Evolutionary conservation across 2,113 vertebrate genomes (phyloP).

Genomic region (Cyanistes caeruleus): DNA sequence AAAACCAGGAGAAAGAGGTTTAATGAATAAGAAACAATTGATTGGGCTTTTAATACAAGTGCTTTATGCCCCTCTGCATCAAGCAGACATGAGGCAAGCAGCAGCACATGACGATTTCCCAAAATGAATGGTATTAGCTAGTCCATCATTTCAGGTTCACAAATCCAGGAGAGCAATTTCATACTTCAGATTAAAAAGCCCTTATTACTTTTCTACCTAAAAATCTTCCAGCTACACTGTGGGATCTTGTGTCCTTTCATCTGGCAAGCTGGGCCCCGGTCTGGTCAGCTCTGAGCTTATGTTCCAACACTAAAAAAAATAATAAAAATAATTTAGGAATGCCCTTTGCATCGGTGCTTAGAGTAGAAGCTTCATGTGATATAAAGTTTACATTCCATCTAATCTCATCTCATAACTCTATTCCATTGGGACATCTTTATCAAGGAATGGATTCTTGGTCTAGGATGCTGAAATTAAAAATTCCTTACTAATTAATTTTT

Average conservation of each 20-base stretch:
- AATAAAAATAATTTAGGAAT: background rate
- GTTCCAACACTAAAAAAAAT: background rate
- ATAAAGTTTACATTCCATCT: conserved; percentile 40
- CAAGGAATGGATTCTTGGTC: conserved; percentile 68
- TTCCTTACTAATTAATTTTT: conserved; percentile 79
- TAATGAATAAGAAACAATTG: background rate
- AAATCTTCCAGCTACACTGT: background rate
- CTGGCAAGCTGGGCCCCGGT: background rate
- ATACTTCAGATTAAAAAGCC: background rate
- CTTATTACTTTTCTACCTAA: background rate
- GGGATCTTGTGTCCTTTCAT: background rate
- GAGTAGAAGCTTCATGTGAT: background rate
- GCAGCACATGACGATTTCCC: background rate
- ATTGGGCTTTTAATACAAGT: background rate
- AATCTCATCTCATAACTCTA: conserved; percentile 68
- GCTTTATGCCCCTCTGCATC: background rate
- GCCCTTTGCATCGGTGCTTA: background rate
- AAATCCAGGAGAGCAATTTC: background rate
- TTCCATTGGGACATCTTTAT: conserved; percentile 70
- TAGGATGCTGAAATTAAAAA: conserved; percentile 70
- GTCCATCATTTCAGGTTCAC: background rate
- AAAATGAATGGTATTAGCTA: background rate
- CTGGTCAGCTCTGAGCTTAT: background rate
- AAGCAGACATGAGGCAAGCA: background rate
- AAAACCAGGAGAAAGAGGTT: background rate